Conservation (phyloP, 1,140 invertebrate genomes). For the Drosophila setifemur region DNA sequence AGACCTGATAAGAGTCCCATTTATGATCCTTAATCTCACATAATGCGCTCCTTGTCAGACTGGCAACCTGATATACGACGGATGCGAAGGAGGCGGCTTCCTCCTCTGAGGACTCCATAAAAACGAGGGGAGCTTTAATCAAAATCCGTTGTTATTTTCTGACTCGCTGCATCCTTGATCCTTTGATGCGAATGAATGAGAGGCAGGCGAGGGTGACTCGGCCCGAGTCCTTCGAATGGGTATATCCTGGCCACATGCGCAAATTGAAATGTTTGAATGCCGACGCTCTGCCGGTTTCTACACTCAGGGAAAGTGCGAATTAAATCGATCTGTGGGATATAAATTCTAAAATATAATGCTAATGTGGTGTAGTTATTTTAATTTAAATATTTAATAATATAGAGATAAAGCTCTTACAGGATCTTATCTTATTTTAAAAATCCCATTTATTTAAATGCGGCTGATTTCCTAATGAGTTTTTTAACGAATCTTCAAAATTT, state of each 20-base stretch:
- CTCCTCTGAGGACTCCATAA: constrained; percentile 65
- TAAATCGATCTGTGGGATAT: not conserved
- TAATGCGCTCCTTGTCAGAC: constrained; percentile 66
- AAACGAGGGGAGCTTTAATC: constrained; percentile 81
- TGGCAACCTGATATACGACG: constrained; percentile 76
- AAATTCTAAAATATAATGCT: no score
- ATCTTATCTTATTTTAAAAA: no score
- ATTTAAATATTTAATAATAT: no score
- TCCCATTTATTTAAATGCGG: no score
- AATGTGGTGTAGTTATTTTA: no score
- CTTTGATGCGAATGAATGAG: constrained; percentile 82
- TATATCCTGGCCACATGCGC: constrained; percentile 61
- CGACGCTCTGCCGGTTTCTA: constrained; percentile 33
- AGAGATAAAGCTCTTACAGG: no score
- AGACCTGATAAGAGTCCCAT: constrained; percentile 78
- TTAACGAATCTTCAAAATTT: no score
- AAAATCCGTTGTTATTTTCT: constrained; percentile 83
- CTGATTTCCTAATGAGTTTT: no score
- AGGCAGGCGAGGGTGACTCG: constrained; percentile 54
- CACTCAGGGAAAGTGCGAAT: not conserved
- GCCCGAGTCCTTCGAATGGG: constrained; percentile 35
- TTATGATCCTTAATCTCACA: constrained; percentile 82
- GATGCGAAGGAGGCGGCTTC: constrained; percentile 1
- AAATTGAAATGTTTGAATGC: constrained; percentile 82
- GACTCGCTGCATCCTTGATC: constrained; percentile 82